Evolutionary conservation across 2,113 vertebrate genomes (phyloP).

Genomic region (Colaptes auratus): DNA sequence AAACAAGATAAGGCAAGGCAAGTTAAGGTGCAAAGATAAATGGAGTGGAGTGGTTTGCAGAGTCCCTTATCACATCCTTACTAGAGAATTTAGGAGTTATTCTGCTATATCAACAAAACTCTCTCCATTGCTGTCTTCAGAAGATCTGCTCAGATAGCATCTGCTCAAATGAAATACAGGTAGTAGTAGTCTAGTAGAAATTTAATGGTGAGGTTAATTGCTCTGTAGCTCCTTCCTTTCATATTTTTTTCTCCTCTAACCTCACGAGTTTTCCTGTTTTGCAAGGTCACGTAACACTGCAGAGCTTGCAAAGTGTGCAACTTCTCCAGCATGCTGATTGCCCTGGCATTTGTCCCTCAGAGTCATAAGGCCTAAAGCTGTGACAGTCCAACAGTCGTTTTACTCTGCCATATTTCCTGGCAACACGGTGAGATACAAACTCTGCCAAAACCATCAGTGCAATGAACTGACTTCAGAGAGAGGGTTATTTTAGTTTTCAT

Average conservation of each 20-base stretch:
- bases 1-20: background rate
- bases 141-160: background rate
- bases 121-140: background rate
- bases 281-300: background rate
- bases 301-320: slow-evolving; percentile 12
- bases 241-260: background rate
- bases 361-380: slow-evolving; percentile 65
- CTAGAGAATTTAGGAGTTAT: background rate
- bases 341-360: slow-evolving; percentile 38
- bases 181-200: background rate
- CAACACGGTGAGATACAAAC: background rate
- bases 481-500: slow-evolving; percentile 32
- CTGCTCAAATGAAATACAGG: background rate
- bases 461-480: slow-evolving; percentile 28
- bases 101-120: background rate
- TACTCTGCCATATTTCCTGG: slow-evolving; percentile 55
- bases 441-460: slow-evolving; percentile 56
- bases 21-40: background rate
- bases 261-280: background rate
- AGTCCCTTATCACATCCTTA: background rate
- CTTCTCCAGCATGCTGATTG: background rate
- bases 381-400: slow-evolving; percentile 40
- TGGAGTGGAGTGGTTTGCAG: background rate
- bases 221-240: background rate
- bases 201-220: background rate